Evolutionary conservation across 2,797 vertebrate genomes (phyloP).

Genomic region (Echeneis naucrates): DNA sequence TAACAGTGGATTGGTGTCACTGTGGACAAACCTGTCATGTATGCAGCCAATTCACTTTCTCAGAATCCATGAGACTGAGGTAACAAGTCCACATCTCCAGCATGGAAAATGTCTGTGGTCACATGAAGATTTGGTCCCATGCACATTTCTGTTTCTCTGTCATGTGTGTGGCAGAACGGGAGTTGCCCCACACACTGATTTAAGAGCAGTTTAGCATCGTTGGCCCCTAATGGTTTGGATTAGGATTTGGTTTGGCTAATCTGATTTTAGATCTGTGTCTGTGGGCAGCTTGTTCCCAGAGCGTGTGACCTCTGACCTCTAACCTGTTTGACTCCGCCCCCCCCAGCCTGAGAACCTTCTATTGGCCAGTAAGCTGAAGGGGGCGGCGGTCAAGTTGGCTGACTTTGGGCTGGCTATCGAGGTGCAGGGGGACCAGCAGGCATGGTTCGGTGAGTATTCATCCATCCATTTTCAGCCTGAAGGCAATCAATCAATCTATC

Average conservation of each 20-base stretch:
- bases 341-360: constrained; percentile 97
- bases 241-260: constrained; percentile 79
- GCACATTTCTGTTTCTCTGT: constrained; percentile 74
- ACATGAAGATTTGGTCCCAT: constrained; percentile 69
- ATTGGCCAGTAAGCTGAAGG: constrained; percentile 98
- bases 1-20: constrained; percentile 49
- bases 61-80: constrained; percentile 60
- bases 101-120: constrained; percentile 57
- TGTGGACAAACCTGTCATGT: constrained; percentile 29
- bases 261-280: constrained; percentile 82
- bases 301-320: constrained; percentile 80
- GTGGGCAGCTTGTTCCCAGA: constrained; percentile 74
- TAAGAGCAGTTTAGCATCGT: constrained; percentile 79
- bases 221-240: constrained; percentile 70
- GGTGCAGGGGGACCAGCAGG: constrained; percentile 98
- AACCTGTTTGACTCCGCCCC: constrained; percentile 85
- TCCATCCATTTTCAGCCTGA: constrained; percentile 60
- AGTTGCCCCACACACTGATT: constrained; percentile 77
- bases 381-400: constrained; percentile 97
- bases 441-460: constrained; percentile 96
- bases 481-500: constrained; percentile 37
- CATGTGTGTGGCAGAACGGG: constrained; percentile 75
- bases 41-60: constrained; percentile 45
- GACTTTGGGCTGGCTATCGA: constrained; percentile 99
- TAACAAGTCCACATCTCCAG: constrained; percentile 62